Conservation (phyloP, 2,113 vertebrate species). For the Nerophis lumbriciformis region DNA sequence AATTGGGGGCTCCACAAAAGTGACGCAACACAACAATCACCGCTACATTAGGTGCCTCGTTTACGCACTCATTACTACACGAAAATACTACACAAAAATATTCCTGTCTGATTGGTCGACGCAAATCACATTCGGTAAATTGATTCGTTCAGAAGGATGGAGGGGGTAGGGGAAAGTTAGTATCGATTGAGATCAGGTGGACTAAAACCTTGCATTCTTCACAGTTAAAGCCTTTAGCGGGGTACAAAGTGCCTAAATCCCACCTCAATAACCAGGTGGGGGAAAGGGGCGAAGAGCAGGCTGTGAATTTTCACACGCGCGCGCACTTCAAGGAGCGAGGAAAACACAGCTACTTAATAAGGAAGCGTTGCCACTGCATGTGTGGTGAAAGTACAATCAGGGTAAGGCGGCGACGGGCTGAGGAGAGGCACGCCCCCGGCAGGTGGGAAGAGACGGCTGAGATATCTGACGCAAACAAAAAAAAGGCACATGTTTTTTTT, state of each 20-base stretch:
- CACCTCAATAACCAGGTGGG: conserved; percentile 31
- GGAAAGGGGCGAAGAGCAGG: conserved; percentile 22
- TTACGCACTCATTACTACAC: not conserved
- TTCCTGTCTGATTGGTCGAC: conserved; percentile 52
- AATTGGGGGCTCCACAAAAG: not conserved
- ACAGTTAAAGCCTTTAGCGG: conserved; percentile 63
- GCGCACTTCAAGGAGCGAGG: conserved; percentile 28
- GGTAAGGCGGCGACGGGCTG: conserved; percentile 46
- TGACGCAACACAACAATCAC: not conserved
- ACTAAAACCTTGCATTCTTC: conserved; percentile 24
- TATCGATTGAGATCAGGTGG: not conserved
- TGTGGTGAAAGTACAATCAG: conserved; percentile 68
- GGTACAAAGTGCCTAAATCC: conserved; percentile 46
- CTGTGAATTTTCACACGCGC: conserved; percentile 28
- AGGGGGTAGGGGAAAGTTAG: conserved; percentile 3
- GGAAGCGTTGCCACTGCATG: conserved; percentile 55
- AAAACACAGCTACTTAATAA: conserved; percentile 35
- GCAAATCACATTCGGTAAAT: conserved; percentile 34
- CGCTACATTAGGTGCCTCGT: not conserved
- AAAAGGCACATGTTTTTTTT: conserved; percentile 74
- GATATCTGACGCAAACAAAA: conserved; percentile 55
- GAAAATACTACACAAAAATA: not conserved
- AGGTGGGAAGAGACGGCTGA: conserved; percentile 50
- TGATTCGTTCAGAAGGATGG: conserved; percentile 19
- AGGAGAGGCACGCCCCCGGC: conserved; percentile 22